phyloP scores from a whole-genome alignment of 2,797 vertebrate genomes.

The Falco columbarius region DNA sequence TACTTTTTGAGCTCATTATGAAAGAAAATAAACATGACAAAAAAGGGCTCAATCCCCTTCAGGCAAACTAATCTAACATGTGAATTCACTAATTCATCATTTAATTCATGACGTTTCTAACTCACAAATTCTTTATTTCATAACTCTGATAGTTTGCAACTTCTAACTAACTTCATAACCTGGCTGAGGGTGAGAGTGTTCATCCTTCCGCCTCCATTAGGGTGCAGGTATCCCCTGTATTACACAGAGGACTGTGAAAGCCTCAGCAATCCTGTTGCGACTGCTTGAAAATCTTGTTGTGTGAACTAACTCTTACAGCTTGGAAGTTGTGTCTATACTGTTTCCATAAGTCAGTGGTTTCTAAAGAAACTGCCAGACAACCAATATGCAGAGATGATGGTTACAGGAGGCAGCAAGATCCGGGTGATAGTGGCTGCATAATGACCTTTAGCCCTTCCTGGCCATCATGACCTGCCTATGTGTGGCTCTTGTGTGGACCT shows the following conservation, averaged over 20 bases:
- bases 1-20: not conserved
- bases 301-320: not conserved
- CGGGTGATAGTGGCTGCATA: not conserved
- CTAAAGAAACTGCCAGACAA: not conserved
- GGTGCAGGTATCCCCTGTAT: not conserved
- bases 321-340: not conserved
- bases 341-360: accelerated
- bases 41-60: not conserved
- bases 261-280: not conserved
- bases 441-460: not conserved
- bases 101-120: not conserved
- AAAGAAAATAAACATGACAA: not conserved
- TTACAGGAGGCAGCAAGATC: not conserved
- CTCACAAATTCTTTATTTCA: not conserved
- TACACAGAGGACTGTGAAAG: not conserved
- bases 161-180: not conserved
- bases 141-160: not conserved
- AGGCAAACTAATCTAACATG: not conserved
- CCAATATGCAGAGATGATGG: not conserved
- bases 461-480: accelerated
- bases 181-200: not conserved
- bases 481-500: not conserved
- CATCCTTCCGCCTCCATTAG: not conserved
- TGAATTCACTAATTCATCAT: not conserved
- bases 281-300: not conserved